Percentiles rank a stretch among this genome's conserved stretches.
phyloP scores from a whole-genome alignment of 2,888 invertebrate genomes.

The Theretra japonica region DNA sequence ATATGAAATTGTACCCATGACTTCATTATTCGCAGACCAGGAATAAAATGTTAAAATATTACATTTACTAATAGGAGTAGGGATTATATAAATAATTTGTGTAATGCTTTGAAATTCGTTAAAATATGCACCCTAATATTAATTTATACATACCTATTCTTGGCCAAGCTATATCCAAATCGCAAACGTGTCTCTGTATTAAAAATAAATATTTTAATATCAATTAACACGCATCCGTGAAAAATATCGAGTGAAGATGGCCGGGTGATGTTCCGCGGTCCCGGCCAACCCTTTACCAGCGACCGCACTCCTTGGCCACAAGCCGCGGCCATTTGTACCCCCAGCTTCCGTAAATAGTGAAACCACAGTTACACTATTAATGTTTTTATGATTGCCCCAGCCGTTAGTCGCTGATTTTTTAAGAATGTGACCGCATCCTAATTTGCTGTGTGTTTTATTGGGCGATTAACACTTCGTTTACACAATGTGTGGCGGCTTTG shows the following conservation, averaged over 20 bases:
- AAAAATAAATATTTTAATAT: background rate
- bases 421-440: slow-evolving; percentile 62
- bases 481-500: slow-evolving; percentile 20
- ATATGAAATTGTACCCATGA: too few species aligned
- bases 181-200: background rate
- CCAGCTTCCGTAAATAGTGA: slow-evolving; percentile 80
- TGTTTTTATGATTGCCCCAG: slow-evolving; percentile 62
- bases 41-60: too few species aligned
- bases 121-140: too few species aligned
- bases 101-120: too few species aligned
- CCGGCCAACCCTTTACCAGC: slow-evolving; percentile 43
- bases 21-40: too few species aligned
- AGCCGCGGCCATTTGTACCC: slow-evolving; percentile 65
- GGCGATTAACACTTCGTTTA: slow-evolving; percentile 26
- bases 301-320: slow-evolving; percentile 67
- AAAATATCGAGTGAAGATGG: background rate
- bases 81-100: too few species aligned
- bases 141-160: too few species aligned
- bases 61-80: too few species aligned
- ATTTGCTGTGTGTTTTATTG: slow-evolving; percentile 44
- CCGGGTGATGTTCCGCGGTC: slow-evolving; percentile 39
- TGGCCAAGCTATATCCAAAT: too few species aligned
- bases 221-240: background rate
- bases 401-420: slow-evolving; percentile 65
- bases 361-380: slow-evolving; percentile 78